These are phyloP conservation scores for Chitala chitala DNA, from an alignment of 2,113 vertebrate species.

Conservation along the genomic window DNA sequence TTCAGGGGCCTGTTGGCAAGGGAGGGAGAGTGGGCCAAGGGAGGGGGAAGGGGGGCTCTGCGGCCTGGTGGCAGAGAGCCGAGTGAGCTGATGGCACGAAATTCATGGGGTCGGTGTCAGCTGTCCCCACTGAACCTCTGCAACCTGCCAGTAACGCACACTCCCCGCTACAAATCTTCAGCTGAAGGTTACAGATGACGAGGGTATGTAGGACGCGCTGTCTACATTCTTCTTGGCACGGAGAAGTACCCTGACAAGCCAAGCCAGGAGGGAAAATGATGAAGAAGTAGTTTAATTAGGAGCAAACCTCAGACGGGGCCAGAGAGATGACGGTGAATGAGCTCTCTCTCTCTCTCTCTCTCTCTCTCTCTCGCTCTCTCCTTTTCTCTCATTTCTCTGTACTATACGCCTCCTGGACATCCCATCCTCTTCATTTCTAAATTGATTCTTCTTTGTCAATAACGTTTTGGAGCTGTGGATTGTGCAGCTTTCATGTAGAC, in stretches of 20 bases:
- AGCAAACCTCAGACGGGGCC: slow-evolving; percentile 65
- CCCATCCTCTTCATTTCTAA: slow-evolving; percentile 32
- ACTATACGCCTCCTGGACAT: slow-evolving; percentile 9
- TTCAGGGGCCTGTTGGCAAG: background rate
- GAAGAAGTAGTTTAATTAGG: slow-evolving; percentile 72
- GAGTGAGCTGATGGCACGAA: slow-evolving; percentile 56
- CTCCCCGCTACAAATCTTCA: slow-evolving; percentile 24
- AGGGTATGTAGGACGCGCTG: slow-evolving; percentile 65
- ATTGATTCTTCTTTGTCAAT: slow-evolving; percentile 42
- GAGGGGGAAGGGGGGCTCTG: slow-evolving; percentile 18
- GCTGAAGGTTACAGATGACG: slow-evolving; percentile 60
- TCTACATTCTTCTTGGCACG: slow-evolving; percentile 59
- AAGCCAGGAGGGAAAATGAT: slow-evolving; percentile 64
- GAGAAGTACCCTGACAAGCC: slow-evolving; percentile 58
- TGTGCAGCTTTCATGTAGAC: slow-evolving; percentile 34
- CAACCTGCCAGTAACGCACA: slow-evolving; percentile 19
- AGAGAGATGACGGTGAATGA: slow-evolving; percentile 52
- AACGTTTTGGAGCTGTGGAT: slow-evolving; percentile 31
- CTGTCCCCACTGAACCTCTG: slow-evolving; percentile 55
- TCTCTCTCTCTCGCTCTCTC: background rate
- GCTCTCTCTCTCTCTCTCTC: slow-evolving; percentile 38
- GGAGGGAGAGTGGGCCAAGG: slow-evolving; percentile 21
- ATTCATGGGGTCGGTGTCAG: slow-evolving; percentile 56
- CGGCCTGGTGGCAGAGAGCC: slow-evolving; percentile 49
- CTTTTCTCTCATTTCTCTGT: slow-evolving; percentile 14